These are phyloP conservation scores for Rhineura floridana DNA, from an alignment of 2,113 vertebrate species.

Conservation along the genomic window DNA sequence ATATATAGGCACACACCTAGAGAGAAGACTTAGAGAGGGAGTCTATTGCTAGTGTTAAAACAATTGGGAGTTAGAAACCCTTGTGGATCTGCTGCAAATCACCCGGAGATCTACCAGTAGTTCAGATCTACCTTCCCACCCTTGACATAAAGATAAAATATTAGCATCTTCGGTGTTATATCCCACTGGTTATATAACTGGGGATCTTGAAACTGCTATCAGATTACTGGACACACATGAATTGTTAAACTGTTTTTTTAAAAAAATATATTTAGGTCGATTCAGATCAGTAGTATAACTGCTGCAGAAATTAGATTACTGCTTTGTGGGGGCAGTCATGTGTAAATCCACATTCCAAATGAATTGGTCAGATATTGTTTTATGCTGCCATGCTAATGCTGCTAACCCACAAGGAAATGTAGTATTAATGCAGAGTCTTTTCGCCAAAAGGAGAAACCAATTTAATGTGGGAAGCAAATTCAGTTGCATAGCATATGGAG, in stretches of 20 bases:
- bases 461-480: not conserved
- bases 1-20: no score
- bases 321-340: not conserved
- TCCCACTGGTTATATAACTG: not conserved
- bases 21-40: no score
- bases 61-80: no score
- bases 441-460: not conserved
- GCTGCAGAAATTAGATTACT: not conserved
- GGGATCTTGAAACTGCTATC: not conserved
- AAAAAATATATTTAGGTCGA: not conserved
- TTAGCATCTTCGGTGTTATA: not conserved
- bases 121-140: no score
- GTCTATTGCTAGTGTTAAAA: no score
- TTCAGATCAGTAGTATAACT: not conserved
- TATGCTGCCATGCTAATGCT: not conserved
- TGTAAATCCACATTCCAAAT: not conserved
- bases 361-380: not conserved
- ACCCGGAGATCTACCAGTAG: no score
- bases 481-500: not conserved
- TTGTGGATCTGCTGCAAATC: no score
- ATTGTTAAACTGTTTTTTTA: not conserved
- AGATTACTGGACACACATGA: not conserved
- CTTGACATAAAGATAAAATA: no score
- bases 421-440: not conserved
- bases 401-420: not conserved